Base-by-base conservation (phyloP, 2,797 vertebrate species). In the Philypnodon macrostomus region DNA sequence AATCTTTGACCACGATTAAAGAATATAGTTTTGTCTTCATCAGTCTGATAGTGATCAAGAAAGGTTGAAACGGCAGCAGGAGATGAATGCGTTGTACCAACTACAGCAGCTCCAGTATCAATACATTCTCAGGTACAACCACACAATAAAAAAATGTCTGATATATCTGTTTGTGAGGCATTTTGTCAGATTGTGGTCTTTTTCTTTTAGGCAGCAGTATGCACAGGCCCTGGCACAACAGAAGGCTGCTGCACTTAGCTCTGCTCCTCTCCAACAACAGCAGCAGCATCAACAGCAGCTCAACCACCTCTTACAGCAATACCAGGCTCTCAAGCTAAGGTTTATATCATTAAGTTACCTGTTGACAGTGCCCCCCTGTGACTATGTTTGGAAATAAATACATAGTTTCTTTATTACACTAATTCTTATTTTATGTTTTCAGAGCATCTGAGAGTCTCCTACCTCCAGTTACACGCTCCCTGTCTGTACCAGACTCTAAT, bases 211-310 rank as follows among this genome's bases (percentile, higher is more conserved):
- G 85, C 95, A 98, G 84, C 97, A 98, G 12, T 99, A 97, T 58
- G 94, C 96, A 64, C 89, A 98, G 87, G 92, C 92, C 24, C 85
- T 98, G 63, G 89, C 88, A 58, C 97, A 98, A 66, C 97, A 98
- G 84, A 98, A 99, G 73, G 89, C 87, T 69, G 92, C 94, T 62
- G 91, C 90, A 12, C 89, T 97, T 5, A 85, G 57, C 49, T 85
- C 89, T 2, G 86, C 90, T 59, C 91, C 95, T 51, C 86, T 95
- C n/a, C 95, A 97, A 64, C 95, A 95, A 59, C 94, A 96, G 67
- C 95, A 98, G 52, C 95, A 96, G 73, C 95, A 95, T 50, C 95
- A 98, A 73, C 97, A 98, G 63, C 97, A 99, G 73, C 77, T 98
- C 2, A 93, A 93, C 62, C 84, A 94, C 75, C 93, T 97, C 45